These are phyloP conservation scores for Sarcophaga peregrina DNA, from an alignment of 1,140 invertebrate species.

Conservation along the genomic window DNA sequence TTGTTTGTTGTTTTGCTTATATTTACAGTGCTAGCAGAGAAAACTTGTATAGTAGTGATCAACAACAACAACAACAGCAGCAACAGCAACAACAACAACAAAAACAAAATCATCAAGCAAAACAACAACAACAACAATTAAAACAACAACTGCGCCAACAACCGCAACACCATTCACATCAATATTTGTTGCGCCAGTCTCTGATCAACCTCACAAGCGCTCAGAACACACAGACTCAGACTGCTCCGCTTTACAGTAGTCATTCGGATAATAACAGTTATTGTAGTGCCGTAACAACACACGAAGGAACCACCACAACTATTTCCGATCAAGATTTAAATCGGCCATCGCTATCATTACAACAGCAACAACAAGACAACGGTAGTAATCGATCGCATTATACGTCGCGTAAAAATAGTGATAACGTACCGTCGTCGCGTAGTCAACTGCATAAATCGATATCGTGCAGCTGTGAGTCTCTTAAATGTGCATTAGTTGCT, in stretches of 20 bases:
- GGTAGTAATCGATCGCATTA: neutral
- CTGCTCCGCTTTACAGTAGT: slow-evolving; percentile 43
- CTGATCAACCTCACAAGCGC: slow-evolving; percentile 64
- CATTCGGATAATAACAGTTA: slow-evolving; percentile 46
- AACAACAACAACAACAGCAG: slow-evolving; percentile 55
- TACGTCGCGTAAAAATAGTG: slow-evolving; percentile 26
- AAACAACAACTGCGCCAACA: slow-evolving; percentile 48
- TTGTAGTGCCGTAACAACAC: slow-evolving; percentile 23
- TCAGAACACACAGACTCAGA: slow-evolving; percentile 50
- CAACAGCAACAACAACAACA: slow-evolving; percentile 51
- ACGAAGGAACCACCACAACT: slow-evolving; percentile 46
- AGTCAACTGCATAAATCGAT: slow-evolving; percentile 47
- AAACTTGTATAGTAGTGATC: slow-evolving; percentile 64
- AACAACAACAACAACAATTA: slow-evolving; percentile 43
- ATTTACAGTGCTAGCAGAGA: slow-evolving; percentile 63
- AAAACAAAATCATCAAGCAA: slow-evolving; percentile 43
- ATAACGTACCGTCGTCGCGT: neutral
- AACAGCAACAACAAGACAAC: neutral
- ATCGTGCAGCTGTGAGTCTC: slow-evolving; percentile 53
- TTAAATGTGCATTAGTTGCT: slow-evolving; percentile 47
- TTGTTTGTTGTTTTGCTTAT: slow-evolving; percentile 35
- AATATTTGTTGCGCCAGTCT: slow-evolving; percentile 64
- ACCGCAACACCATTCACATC: slow-evolving; percentile 62
- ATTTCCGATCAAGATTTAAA: slow-evolving; percentile 19
- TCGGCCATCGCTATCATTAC: slow-evolving; percentile 15